phyloP scores from a whole-genome alignment of 2,888 invertebrate species.

The Cheilosia vulpina region DNA sequence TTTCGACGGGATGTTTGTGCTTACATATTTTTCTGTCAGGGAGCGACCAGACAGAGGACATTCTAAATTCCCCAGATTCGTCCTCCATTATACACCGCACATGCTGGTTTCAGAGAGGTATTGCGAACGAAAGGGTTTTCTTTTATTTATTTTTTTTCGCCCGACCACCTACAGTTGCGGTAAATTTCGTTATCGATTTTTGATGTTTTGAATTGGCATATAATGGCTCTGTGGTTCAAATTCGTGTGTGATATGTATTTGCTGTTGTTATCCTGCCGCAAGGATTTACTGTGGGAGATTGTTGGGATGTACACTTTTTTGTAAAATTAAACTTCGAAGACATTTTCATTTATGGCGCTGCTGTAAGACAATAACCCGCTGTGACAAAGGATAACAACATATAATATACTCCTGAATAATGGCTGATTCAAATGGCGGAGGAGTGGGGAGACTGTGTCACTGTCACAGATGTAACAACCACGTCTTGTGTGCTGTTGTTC shows the following conservation, averaged over 20 bases:
- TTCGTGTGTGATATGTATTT: conserved; percentile 18
- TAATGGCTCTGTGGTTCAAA: conserved; percentile 50
- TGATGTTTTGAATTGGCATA: conserved; percentile 36
- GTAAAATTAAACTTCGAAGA: conserved; percentile 5
- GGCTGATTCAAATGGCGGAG: conserved; percentile 50
- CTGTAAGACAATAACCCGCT: conserved; percentile 17
- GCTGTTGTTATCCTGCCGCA: not conserved
- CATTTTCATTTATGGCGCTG: not conserved
- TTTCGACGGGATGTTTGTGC: conserved; percentile 31
- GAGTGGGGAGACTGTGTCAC: conserved; percentile 12
- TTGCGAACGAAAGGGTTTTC: conserved; percentile 32
- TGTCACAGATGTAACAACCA: conserved; percentile 46
- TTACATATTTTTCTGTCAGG: conserved; percentile 39
- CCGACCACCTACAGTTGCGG: conserved; percentile 29
- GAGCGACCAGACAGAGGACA: conserved; percentile 34
- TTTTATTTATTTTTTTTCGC: not conserved
- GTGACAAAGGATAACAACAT: conserved; percentile 26
- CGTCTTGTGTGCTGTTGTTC: conserved; percentile 15
- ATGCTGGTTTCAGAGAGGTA: not conserved
- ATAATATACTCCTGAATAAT: conserved; percentile 38
- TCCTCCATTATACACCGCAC: conserved; percentile 7
- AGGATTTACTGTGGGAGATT: conserved; percentile 7
- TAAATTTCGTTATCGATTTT: conserved; percentile 59
- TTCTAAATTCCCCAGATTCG: conserved; percentile 38
- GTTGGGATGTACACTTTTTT: not conserved